Base-by-base conservation (phyloP, 2,888 invertebrate species). In the Agrilus cyanescens region DNA sequence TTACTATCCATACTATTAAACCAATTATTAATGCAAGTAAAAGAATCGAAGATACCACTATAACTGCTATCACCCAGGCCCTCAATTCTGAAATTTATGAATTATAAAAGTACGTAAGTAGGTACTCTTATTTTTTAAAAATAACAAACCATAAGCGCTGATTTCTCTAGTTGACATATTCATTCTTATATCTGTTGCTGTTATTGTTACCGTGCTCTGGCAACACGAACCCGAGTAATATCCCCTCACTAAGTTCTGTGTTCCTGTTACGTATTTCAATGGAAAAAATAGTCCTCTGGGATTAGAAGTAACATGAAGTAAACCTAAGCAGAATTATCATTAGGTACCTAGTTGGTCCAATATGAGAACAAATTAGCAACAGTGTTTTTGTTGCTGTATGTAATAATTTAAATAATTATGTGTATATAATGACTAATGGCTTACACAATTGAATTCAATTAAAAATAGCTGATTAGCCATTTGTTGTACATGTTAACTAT, bases 151-250 rank as follows among this genome's bases (percentile, higher is more conserved):
- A 43, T 63, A 62, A 37, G 66, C 78, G 59, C 87, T 82, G 10
- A 83, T 69, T 13, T 70, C 71, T 37, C 74, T 70, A 42, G 74
- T 74, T 46, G 74, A 71, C 4, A 74, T 72, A 58, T 86, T 86
- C 1, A 83, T 82, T 10, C 70, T 68, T 0, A 80, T 65, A 59
- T 87, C 85, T 8, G 74, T 73, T 0, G 83, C 85, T 2, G 73
- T 76, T 4, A 87, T 62, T 31, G 80, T 68, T 0, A 85, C 71
- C 38, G 76, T 71, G 0, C 82, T 77, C 5, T 78, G 72, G 58
- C 86, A 88, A 58, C 87, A 88, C 0, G 78, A 80, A 0, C 82
- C 76, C 13, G 78, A 71, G 59, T 83, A 86, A 3, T 74, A 74
- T 1, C 82, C 80, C 12, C 68, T 68, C 1, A 85, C 73, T 29